Conservation (phyloP, 2,113 vertebrate genomes). For the Theropithecus gelada region DNA sequence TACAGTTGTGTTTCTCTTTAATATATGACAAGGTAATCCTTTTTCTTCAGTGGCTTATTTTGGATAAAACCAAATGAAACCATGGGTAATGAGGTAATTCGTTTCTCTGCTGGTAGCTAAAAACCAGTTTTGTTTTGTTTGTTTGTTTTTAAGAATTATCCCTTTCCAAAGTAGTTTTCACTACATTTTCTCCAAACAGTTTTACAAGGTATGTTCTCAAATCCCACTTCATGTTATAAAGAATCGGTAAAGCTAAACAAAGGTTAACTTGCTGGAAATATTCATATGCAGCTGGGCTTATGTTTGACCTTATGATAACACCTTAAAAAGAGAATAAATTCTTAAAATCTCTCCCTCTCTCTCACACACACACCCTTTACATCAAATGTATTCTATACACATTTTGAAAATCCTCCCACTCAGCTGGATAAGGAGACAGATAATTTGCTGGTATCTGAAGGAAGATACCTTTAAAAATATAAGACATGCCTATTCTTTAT, state of each 20-base stretch:
- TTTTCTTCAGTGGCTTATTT: slow-evolving; percentile 14
- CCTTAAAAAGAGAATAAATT: slow-evolving; percentile 34
- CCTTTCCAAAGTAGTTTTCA: not conserved
- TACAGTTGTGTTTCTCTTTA: not conserved
- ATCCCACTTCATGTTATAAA: not conserved
- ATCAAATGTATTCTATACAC: not conserved
- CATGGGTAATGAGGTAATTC: not conserved
- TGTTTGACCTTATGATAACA: not conserved
- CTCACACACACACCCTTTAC: not conserved
- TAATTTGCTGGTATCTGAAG: slow-evolving; percentile 14
- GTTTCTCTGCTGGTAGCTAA: slow-evolving; percentile 11
- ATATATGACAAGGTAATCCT: not conserved
- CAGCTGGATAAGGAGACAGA: not conserved
- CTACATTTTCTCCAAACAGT: not conserved
- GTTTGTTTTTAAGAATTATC: not conserved
- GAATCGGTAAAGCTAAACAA: slow-evolving; percentile 3
- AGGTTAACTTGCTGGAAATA: slow-evolving; percentile 16
- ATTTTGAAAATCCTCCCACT: slow-evolving; percentile 31
- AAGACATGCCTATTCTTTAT: not conserved
- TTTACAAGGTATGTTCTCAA: not conserved
- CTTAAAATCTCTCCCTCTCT: not conserved
- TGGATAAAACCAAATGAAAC: not conserved
- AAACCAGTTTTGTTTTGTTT: not conserved
- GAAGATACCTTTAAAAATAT: slow-evolving; percentile 29
- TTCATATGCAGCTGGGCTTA: not conserved